phyloP scores from a whole-genome alignment of 2,113 vertebrate genomes.

The Panthera tigris region DNA sequence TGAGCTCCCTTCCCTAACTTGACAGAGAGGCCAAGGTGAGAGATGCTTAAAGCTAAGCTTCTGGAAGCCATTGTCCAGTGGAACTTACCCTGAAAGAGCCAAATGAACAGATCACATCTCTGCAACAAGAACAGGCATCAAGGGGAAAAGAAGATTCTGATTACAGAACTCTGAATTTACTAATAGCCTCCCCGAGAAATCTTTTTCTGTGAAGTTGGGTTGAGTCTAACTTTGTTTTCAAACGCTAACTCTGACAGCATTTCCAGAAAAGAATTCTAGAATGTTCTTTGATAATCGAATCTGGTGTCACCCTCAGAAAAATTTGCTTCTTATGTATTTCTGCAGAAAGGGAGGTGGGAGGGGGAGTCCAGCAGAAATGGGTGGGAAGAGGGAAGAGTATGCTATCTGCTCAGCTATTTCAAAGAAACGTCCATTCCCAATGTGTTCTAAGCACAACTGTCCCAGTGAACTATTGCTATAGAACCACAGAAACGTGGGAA shows the following conservation, averaged over 20 bases:
- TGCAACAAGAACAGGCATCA: background rate
- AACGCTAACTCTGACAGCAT: background rate
- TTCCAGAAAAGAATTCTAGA: background rate
- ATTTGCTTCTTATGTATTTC: background rate
- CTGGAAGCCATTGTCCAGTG: background rate
- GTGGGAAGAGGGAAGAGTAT: background rate
- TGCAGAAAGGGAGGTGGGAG: background rate
- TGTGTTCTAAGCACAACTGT: background rate
- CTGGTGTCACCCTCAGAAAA: background rate
- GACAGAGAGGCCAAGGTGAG: background rate
- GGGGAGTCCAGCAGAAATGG: background rate
- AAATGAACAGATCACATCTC: background rate
- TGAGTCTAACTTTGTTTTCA: background rate
- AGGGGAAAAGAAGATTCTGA: background rate
- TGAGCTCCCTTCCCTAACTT: background rate
- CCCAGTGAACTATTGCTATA: rapidly evolving
- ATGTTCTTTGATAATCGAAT: background rate
- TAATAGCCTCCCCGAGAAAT: background rate
- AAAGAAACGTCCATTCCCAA: background rate
- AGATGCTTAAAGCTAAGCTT: background rate
- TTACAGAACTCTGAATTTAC: background rate
- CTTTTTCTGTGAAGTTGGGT: background rate
- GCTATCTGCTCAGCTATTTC: background rate
- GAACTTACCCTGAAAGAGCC: background rate
- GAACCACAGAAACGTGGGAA: background rate